Evolutionary conservation across 2,888 invertebrate species (phyloP).

Genomic region (Cactoblastis cactorum): DNA sequence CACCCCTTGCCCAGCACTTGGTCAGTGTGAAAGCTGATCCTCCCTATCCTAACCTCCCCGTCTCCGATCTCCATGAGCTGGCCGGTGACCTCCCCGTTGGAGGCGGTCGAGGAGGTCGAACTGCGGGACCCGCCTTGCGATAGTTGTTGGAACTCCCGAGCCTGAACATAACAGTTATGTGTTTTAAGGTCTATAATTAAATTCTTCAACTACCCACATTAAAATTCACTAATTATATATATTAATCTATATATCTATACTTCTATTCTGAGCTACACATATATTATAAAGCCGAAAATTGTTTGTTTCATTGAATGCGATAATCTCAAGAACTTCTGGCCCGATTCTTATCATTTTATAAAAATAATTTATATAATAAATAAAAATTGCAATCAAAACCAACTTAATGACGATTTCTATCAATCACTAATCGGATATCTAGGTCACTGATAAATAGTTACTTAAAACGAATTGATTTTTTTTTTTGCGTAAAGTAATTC

Average conservation of each 20-base stretch:
- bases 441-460: not conserved
- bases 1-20: conserved; percentile 97
- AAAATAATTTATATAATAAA: not conserved
- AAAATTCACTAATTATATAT: no score
- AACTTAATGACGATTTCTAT: not conserved
- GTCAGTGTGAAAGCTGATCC: conserved; percentile 91
- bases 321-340: no score
- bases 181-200: no score
- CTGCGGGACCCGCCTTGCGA: conserved; percentile 81
- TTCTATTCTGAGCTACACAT: no score
- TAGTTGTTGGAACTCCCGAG: conserved; percentile 83
- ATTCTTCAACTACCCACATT: no score
- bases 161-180: no score
- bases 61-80: conserved; percentile 81
- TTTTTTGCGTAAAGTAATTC: not conserved
- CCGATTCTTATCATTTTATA: no score
- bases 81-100: conserved; percentile 71
- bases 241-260: no score
- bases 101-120: conserved; percentile 58
- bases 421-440: not conserved
- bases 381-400: not conserved
- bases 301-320: no score
- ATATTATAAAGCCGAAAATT: no score
- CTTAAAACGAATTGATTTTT: conserved; percentile 2
- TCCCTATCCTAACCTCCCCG: conserved; percentile 88